A percentile compares a stretch with the other conserved stretches of the same genome.
phyloP scores from a whole-genome alignment of 2,797 vertebrate species.

The Rhabdophis nuchalis region DNA sequence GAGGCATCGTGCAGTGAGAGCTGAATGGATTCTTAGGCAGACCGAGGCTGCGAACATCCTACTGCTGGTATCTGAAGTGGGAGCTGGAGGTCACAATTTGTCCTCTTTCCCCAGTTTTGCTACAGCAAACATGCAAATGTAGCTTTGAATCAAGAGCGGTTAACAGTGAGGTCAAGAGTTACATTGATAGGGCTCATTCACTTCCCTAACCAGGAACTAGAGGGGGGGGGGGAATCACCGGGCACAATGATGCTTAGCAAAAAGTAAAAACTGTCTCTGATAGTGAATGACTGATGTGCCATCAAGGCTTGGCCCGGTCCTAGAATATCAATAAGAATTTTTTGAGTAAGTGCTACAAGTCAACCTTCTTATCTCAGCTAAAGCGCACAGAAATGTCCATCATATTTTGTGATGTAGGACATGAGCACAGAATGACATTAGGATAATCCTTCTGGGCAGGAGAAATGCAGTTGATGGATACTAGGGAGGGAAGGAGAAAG shows the following conservation, averaged over 20 bases:
- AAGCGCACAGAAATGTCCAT: background rate
- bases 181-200: background rate
- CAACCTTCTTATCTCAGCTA: background rate
- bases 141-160: background rate
- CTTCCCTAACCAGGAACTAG: background rate
- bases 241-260: background rate
- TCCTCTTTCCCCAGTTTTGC: background rate
- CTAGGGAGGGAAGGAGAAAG: background rate
- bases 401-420: background rate
- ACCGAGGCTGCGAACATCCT: background rate
- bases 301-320: background rate
- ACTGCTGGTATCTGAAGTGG: background rate
- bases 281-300: background rate
- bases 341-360: background rate
- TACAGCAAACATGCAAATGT: background rate
- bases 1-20: accelerated
- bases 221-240: background rate
- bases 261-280: background rate
- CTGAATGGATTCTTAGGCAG: background rate
- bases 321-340: background rate
- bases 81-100: background rate
- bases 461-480: background rate
- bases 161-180: background rate
- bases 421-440: background rate
- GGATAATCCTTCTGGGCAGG: background rate